phyloP scores from a whole-genome alignment of 2,113 vertebrate genomes.

The Paradoxurus hermaphroditus region DNA sequence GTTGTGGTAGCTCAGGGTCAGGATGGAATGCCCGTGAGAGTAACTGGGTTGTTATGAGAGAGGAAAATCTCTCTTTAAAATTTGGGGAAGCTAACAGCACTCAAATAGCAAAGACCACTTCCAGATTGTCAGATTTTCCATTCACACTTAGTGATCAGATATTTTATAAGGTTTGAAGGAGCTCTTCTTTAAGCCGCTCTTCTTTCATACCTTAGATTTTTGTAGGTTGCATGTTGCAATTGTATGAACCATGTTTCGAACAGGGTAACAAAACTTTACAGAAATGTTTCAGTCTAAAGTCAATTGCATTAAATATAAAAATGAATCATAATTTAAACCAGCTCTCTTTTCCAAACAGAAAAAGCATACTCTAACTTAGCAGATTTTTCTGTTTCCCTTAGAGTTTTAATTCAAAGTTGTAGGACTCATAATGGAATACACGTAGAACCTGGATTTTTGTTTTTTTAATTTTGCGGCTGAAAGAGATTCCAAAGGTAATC shows the following conservation, averaged over 20 bases:
- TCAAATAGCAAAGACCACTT: neutral
- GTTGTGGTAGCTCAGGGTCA: neutral
- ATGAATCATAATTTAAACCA: slow-evolving; percentile 29
- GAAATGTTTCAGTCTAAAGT: slow-evolving; percentile 27
- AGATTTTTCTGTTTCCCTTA: slow-evolving; percentile 31
- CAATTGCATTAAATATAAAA: neutral
- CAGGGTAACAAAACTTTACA: neutral
- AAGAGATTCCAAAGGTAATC: slow-evolving; percentile 8
- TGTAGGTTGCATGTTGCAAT: neutral
- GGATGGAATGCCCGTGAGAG: neutral
- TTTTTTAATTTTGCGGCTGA: neutral
- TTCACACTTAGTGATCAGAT: neutral
- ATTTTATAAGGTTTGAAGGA: neutral
- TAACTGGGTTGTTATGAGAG: neutral
- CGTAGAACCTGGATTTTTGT: neutral
- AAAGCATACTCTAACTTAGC: neutral
- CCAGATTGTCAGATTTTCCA: slow-evolving; percentile 11
- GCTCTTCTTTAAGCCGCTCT: neutral
- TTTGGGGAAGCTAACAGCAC: neutral
- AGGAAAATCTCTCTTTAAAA: neutral
- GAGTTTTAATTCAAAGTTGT: slow-evolving; percentile 16
- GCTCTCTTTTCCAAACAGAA: slow-evolving; percentile 30
- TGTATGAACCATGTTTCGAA: slow-evolving; percentile 2
- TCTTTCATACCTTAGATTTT: neutral
- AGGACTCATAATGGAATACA: neutral